phyloP scores from a whole-genome alignment of 2,113 vertebrate genomes.

The Lamprologus sp. region DNA sequence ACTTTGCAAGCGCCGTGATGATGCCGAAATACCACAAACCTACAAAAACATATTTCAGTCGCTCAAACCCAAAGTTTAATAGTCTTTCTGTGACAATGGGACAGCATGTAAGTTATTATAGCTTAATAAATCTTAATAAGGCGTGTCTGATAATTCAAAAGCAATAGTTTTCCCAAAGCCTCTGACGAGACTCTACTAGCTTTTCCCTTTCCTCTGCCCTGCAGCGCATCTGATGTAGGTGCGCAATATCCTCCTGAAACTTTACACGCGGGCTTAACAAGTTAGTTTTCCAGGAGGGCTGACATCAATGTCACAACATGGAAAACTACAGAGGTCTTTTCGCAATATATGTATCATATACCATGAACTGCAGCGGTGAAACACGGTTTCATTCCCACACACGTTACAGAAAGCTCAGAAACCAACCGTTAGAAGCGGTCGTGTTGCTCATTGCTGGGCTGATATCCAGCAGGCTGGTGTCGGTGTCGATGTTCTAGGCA shows the following conservation, averaged over 20 bases:
- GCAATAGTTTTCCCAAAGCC: not conserved
- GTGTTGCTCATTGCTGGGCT: slow-evolving; percentile 11
- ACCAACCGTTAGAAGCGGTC: not conserved
- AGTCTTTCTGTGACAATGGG: not conserved
- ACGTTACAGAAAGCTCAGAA: not conserved
- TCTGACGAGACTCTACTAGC: not conserved
- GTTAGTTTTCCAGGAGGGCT: not conserved
- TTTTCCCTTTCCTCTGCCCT: not conserved
- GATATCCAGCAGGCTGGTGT: not conserved
- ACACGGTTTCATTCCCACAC: fast-evolving
- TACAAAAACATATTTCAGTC: too few species aligned
- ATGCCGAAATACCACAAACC: too few species aligned
- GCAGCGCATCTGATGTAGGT: not conserved
- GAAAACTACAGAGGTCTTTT: not conserved
- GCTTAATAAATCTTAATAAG: fast-evolving
- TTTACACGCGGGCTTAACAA: not conserved
- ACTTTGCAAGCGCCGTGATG: too few species aligned
- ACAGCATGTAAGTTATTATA: not conserved
- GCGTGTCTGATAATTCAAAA: not conserved
- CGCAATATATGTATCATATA: not conserved
- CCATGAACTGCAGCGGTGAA: not conserved
- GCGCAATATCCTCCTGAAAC: not conserved
- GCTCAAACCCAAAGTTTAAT: not conserved
- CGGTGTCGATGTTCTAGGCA: not conserved
- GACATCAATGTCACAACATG: not conserved